A percentile compares a stretch with the other conserved stretches of the same genome.
Evolutionary conservation across 2,888 invertebrate genomes (phyloP).

Genomic region (Amiota communis): DNA sequence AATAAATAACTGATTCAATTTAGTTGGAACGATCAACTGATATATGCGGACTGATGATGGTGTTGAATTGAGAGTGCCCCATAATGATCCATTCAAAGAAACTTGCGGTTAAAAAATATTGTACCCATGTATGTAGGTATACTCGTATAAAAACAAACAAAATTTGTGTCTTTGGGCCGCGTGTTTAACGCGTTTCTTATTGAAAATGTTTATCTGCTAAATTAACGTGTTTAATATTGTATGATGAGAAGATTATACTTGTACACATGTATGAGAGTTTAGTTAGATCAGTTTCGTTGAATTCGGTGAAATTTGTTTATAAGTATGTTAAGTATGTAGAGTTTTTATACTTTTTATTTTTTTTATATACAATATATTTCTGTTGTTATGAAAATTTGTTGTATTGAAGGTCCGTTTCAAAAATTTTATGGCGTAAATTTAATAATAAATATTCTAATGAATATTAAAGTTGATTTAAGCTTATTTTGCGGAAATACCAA

Average conservation of each 20-base stretch:
- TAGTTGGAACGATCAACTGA: too few species aligned
- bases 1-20: neutral
- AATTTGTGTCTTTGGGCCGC: conserved; percentile 39
- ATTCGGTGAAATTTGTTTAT: conserved; percentile 51
- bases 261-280: neutral
- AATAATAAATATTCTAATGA: conserved; percentile 65
- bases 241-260: neutral
- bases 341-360: neutral
- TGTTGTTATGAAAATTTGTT: neutral
- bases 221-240: conserved; percentile 56
- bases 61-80: too few species aligned
- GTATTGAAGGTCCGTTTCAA: conserved; percentile 54
- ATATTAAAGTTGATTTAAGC: conserved; percentile 51
- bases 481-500: conserved; percentile 52
- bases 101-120: neutral
- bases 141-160: neutral
- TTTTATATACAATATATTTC: neutral
- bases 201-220: conserved; percentile 58
- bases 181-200: too few species aligned
- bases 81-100: neutral
- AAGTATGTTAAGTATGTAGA: neutral
- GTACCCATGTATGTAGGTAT: too few species aligned
- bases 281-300: neutral
- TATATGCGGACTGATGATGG: too few species aligned
- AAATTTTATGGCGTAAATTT: conserved; percentile 64